phyloP scores from a whole-genome alignment of 2,888 invertebrate species.

The Clanis bilineata region DNA sequence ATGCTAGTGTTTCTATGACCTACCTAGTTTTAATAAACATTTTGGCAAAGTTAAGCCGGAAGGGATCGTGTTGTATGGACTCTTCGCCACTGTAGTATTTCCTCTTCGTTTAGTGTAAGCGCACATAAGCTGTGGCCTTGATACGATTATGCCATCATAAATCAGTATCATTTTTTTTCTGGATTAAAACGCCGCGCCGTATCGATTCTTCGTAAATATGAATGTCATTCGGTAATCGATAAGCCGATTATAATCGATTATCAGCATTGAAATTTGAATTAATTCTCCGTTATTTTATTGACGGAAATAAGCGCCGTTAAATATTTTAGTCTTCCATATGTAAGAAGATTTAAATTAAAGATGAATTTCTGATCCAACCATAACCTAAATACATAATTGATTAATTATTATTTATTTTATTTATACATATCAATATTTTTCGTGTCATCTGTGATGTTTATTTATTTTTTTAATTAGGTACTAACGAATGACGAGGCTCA shows the following conservation, averaged over 20 bases:
- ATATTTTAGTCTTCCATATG: neutral
- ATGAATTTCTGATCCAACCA: neutral
- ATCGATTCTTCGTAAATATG: neutral
- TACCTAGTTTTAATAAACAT: too few relatives aligned
- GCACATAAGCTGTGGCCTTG: neutral
- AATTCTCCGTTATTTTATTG: neutral
- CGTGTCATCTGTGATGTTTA: too few relatives aligned
- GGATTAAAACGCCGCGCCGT: neutral
- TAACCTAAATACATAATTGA: neutral
- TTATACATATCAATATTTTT: neutral
- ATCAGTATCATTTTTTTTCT: neutral
- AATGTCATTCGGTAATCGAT: neutral
- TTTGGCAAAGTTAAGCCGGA: too few relatives aligned
- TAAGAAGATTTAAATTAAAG: neutral
- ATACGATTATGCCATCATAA: neutral
- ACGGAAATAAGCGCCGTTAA: neutral
- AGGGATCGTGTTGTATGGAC: too few relatives aligned
- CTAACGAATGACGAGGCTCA: too few relatives aligned
- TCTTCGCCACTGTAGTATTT: too few relatives aligned
- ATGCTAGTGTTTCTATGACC: too few relatives aligned
- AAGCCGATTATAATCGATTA: slow-evolving; percentile 3
- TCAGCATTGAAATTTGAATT: neutral
- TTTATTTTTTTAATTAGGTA: too few relatives aligned
- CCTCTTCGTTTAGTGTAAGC: too few relatives aligned
- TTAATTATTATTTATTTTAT: neutral